Percentiles rank a stretch among this genome's conserved stretches.
These are phyloP conservation scores for Proales similis DNA, from an alignment of 1,140 invertebrate species.

Conservation along the genomic window DNA sequence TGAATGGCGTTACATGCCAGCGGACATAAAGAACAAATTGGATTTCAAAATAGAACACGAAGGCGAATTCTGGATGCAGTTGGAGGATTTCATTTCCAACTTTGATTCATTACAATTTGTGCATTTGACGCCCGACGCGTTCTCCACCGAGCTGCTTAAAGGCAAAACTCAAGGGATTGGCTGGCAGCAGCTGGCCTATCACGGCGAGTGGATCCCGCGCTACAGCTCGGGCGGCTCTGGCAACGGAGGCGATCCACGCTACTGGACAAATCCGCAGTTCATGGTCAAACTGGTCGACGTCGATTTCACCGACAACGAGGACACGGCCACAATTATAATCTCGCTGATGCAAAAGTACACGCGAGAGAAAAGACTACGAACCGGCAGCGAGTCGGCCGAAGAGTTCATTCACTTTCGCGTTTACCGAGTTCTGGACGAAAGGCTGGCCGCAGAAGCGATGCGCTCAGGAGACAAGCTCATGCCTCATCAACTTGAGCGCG, in stretches of 20 bases:
- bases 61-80: slow-evolving; percentile 39
- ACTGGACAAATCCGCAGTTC: slow-evolving; percentile 36
- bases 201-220: slow-evolving; percentile 20
- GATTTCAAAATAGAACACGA: slow-evolving; percentile 61
- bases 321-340: slow-evolving; percentile 16
- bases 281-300: slow-evolving; percentile 25
- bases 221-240: slow-evolving; percentile 35
- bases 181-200: slow-evolving; percentile 15
- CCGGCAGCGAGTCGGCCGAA: slow-evolving; percentile 13
- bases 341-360: slow-evolving; percentile 37
- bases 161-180: neutral
- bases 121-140: slow-evolving; percentile 33
- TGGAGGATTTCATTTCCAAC: slow-evolving; percentile 14
- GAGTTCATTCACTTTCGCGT: slow-evolving; percentile 37
- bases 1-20: slow-evolving; percentile 59
- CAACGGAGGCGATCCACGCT: neutral
- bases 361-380: slow-evolving; percentile 11
- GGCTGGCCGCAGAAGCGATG: neutral
- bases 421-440: slow-evolving; percentile 1
- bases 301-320: slow-evolving; percentile 11
- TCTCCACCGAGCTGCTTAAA: neutral
- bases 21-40: slow-evolving; percentile 54
- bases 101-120: slow-evolving; percentile 22
- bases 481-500: slow-evolving; percentile 1
- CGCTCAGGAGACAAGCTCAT: neutral